Conservation (phyloP, 1,140 invertebrate species). For the Ceratosolen solmsi region DNA sequence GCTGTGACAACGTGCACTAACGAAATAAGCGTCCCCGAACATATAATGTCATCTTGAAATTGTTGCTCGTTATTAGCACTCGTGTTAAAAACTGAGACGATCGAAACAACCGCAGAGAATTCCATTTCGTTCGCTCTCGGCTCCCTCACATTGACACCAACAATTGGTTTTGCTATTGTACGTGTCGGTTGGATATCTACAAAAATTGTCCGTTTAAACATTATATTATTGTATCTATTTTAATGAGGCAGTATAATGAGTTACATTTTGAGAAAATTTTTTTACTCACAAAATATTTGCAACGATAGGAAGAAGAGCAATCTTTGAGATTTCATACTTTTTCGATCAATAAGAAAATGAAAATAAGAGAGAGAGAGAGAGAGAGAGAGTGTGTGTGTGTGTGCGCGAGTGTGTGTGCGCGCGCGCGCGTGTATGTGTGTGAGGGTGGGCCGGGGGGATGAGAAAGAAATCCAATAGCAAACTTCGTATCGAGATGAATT, state of each 20-base stretch:
- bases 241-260: too few relatives aligned
- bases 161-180: background rate
- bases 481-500: too few relatives aligned
- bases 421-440: too few relatives aligned
- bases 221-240: too few relatives aligned
- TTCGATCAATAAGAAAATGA: too few relatives aligned
- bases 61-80: background rate
- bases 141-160: background rate
- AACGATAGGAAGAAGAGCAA: background rate
- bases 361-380: too few relatives aligned
- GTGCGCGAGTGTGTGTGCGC: too few relatives aligned
- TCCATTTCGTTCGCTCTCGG: background rate
- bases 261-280: too few relatives aligned
- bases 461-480: too few relatives aligned
- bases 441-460: too few relatives aligned
- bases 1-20: background rate
- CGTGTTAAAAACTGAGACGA: background rate
- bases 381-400: too few relatives aligned
- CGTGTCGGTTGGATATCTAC: background rate
- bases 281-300: background rate
- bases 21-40: background rate
- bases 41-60: background rate
- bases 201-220: too few relatives aligned
- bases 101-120: background rate
- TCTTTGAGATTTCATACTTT: background rate